Conservation (phyloP, 2,888 invertebrate species). For the Ferdinandea cuprea region DNA sequence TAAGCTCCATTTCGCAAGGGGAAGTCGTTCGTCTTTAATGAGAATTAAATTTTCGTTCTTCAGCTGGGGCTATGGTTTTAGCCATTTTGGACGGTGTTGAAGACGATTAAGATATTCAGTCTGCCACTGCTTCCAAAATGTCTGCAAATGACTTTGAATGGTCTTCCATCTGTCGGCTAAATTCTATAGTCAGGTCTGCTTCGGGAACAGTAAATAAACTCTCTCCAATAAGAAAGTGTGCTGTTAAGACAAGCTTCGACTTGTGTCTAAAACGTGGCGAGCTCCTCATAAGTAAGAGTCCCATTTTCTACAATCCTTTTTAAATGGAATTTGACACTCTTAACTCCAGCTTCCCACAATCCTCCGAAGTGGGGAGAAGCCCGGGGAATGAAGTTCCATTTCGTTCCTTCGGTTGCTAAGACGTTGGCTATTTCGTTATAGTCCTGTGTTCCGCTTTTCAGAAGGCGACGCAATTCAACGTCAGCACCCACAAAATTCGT, state of each 20-base stretch:
- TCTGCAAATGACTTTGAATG: not conserved
- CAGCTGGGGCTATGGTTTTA: no score
- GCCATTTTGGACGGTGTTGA: no score
- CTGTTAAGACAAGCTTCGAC: not conserved
- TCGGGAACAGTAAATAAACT: no score
- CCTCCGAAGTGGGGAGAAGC: slow-evolving; percentile 49
- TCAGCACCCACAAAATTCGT: not conserved
- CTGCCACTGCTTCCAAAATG: slow-evolving; percentile 2
- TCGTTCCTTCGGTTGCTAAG: slow-evolving; percentile 10
- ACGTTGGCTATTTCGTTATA: slow-evolving; percentile 11
- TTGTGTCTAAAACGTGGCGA: not conserved
- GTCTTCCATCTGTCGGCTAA: not conserved
- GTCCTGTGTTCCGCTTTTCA: not conserved
- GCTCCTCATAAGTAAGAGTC: no score
- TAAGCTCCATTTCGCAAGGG: no score
- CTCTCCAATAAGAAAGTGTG: no score
- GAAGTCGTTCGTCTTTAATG: not conserved
- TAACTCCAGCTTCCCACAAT: slow-evolving; percentile 48
- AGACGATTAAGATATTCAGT: not conserved
- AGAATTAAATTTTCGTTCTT: no score
- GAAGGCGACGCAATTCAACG: not conserved
- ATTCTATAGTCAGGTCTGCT: not conserved
- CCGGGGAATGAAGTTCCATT: slow-evolving; percentile 76
- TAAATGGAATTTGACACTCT: slow-evolving; percentile 1
- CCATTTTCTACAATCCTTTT: no score